Conservation (phyloP, 2,888 invertebrate genomes). For the Nemurella pictetii region DNA sequence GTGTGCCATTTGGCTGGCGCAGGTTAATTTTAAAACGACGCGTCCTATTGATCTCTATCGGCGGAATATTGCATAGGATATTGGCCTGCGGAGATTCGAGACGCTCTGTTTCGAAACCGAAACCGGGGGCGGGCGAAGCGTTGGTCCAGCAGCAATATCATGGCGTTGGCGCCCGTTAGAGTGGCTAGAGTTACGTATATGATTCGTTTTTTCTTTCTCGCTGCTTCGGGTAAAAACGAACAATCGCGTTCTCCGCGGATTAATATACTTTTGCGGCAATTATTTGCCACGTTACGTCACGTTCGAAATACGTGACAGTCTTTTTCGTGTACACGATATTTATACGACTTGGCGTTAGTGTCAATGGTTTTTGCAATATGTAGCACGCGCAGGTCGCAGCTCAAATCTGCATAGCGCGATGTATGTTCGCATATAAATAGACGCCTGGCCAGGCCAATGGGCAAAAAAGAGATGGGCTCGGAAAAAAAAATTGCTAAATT, state of each 20-base stretch:
- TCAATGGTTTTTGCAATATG: constrained; percentile 1
- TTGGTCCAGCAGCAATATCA: neutral
- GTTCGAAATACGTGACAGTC: neutral
- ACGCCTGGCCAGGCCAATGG: neutral
- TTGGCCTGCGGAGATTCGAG: neutral
- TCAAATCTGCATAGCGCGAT: constrained; percentile 11
- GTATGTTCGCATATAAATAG: neutral
- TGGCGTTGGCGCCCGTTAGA: too few species aligned
- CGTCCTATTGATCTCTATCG: neutral
- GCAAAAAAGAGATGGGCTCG: neutral
- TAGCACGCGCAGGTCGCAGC: neutral
- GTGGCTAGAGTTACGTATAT: neutral
- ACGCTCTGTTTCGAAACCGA: neutral
- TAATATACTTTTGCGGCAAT: neutral
- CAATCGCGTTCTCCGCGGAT: neutral
- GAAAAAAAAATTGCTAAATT: neutral
- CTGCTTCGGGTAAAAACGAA: neutral
- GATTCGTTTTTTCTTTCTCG: neutral
- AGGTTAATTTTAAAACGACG: neutral
- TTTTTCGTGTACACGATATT: constrained; percentile 15
- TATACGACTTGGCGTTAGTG: constrained; percentile 14
- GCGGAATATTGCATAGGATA: neutral
- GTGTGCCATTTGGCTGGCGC: neutral
- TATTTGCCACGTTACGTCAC: constrained; percentile 2
- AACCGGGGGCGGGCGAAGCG: neutral